Evolutionary conservation across 2,888 invertebrate genomes (phyloP).

Genomic region (Micoletzkya japonica): DNA sequence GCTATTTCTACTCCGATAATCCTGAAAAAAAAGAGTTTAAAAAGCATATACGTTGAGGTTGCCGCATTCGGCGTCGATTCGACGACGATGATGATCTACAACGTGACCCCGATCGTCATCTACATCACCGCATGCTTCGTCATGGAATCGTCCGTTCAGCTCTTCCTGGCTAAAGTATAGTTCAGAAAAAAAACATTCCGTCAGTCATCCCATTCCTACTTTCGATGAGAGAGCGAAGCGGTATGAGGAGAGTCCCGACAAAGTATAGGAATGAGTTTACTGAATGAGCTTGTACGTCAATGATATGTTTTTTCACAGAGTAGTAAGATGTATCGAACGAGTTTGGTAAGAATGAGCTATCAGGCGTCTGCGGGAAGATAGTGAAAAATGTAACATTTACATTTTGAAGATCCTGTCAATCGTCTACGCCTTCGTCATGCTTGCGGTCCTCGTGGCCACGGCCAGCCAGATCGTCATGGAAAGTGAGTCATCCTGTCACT

Average conservation of each 20-base stretch:
- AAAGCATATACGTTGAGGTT: no score
- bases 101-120: slow-evolving; percentile 52
- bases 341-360: no score
- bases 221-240: no score
- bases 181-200: no score
- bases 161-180: slow-evolving; percentile 70
- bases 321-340: no score
- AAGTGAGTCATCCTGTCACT: slow-evolving; percentile 38
- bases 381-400: slow-evolving; percentile 71
- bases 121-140: slow-evolving; percentile 60
- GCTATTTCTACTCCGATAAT: no score
- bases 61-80: slow-evolving; percentile 57
- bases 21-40: no score
- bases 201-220: background rate
- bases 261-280: no score
- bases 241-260: no score
- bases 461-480: slow-evolving; percentile 59
- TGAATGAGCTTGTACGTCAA: no score
- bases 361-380: no score
- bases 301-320: no score
- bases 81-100: slow-evolving; percentile 51
- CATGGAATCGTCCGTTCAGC: slow-evolving; percentile 56
- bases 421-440: slow-evolving; percentile 82
- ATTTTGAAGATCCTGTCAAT: slow-evolving; percentile 71
- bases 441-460: slow-evolving; percentile 76